These are phyloP conservation scores for Ruditapes philippinarum DNA, from an alignment of 1,140 invertebrate genomes.

Conservation along the genomic window DNA sequence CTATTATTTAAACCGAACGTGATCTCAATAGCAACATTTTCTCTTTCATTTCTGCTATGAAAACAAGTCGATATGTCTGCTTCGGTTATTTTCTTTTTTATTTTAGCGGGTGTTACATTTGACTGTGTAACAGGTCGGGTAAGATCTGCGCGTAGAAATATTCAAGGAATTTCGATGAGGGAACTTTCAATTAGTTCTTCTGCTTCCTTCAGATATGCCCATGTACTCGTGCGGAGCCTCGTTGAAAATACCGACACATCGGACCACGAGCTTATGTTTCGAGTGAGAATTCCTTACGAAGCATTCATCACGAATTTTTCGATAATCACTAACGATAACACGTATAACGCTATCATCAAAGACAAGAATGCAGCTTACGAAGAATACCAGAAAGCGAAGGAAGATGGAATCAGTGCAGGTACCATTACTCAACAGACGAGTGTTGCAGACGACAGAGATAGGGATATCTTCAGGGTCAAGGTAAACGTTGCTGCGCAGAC, in stretches of 20 bases:
- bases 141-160: background rate
- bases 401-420: background rate
- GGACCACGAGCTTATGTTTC: background rate
- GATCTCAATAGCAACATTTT: background rate
- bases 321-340: background rate
- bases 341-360: background rate
- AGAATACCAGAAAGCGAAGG: background rate
- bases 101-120: background rate
- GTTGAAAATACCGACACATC: background rate
- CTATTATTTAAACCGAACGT: background rate
- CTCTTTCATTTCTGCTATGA: background rate
- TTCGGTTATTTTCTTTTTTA: background rate
- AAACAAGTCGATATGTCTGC: background rate
- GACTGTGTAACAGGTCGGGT: no score
- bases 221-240: background rate
- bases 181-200: no score
- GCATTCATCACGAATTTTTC: conserved; percentile 19
- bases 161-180: background rate
- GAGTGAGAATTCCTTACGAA: background rate
- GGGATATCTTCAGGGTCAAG: background rate
- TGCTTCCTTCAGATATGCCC: no score
- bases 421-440: background rate
- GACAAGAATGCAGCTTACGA: background rate
- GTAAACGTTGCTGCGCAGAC: background rate
- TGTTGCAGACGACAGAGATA: background rate